Evolutionary conservation across 2,888 invertebrate species (phyloP).

Genomic region (Acanthoscelides obtectus): DNA sequence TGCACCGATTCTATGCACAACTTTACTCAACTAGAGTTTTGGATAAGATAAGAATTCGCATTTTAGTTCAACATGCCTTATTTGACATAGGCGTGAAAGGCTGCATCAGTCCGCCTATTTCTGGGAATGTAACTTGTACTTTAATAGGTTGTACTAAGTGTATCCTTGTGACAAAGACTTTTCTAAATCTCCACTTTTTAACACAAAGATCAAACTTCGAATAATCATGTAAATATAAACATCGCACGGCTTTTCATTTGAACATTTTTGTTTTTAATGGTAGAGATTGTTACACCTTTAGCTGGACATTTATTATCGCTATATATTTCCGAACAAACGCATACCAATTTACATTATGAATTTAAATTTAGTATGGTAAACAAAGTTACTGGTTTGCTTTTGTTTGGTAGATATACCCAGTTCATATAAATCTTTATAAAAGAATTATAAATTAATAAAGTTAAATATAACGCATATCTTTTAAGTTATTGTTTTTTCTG

Average conservation of each 20-base stretch:
- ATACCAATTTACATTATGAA: constrained; percentile 34
- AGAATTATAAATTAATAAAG: constrained; percentile 51
- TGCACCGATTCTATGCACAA: too few species aligned
- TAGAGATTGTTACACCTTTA: constrained; percentile 26
- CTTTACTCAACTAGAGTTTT: too few species aligned
- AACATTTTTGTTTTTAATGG: constrained; percentile 9
- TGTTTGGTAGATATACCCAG: constrained; percentile 44
- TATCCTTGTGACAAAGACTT: constrained; percentile 23
- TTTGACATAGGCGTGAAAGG: too few species aligned
- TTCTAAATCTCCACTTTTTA: constrained; percentile 4
- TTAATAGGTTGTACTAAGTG: too few species aligned
- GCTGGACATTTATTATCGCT: background rate
- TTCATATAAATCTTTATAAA: constrained; percentile 50
- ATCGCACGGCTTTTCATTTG: constrained; percentile 22
- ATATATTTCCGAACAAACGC: constrained; percentile 38
- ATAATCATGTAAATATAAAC: background rate
- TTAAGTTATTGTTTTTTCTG: constrained; percentile 9
- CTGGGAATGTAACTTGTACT: too few species aligned
- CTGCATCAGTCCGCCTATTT: too few species aligned
- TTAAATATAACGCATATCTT: constrained; percentile 47
- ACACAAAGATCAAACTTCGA: background rate
- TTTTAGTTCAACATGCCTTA: too few species aligned
- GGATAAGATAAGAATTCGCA: too few species aligned
- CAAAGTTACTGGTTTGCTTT: constrained; percentile 39
- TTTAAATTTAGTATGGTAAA: constrained; percentile 27